Evolutionary conservation across 2,888 invertebrate genomes (phyloP).

Genomic region (Melikaiella ostensackeni): DNA sequence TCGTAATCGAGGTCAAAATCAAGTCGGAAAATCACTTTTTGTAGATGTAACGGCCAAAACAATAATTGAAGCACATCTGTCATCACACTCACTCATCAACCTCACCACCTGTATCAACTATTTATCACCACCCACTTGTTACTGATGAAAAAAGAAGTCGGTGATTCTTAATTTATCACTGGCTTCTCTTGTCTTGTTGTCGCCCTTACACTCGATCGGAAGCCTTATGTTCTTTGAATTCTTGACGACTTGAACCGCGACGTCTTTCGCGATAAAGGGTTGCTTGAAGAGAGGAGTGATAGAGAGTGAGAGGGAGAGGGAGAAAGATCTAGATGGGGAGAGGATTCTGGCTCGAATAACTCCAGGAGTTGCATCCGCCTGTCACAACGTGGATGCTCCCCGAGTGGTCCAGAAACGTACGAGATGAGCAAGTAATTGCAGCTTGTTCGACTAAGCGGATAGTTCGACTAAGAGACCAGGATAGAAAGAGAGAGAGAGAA

Average conservation of each 20-base stretch:
- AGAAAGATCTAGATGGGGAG: conserved; percentile 21
- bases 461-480: conserved; percentile 51
- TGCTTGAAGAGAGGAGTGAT: not conserved
- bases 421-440: conserved; percentile 58
- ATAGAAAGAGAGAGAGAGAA: conserved; percentile 52
- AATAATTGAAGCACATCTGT: conserved; percentile 63
- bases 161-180: not conserved
- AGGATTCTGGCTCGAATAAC: conserved; percentile 8
- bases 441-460: conserved; percentile 54
- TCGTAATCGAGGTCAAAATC: conserved; percentile 40
- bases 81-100: conserved; percentile 69
- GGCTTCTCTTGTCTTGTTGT: no score
- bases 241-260: not conserved
- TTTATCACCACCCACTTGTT: conserved; percentile 46
- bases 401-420: conserved; percentile 48
- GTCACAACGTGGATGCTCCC: conserved; percentile 18
- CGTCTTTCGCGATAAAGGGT: conserved; percentile 17
- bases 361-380: conserved; percentile 34
- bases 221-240: not conserved
- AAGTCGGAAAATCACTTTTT: conserved; percentile 52
- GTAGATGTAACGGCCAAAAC: conserved; percentile 52
- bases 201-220: not conserved
- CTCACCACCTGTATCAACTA: conserved; percentile 58
- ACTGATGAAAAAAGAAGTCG: not conserved
- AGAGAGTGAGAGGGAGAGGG: conserved; percentile 2